Evolutionary conservation across 2,797 vertebrate genomes (phyloP), one percentile per base, ranked within the genome.

Genomic region (Hapalemur alaotrensis): DNA sequence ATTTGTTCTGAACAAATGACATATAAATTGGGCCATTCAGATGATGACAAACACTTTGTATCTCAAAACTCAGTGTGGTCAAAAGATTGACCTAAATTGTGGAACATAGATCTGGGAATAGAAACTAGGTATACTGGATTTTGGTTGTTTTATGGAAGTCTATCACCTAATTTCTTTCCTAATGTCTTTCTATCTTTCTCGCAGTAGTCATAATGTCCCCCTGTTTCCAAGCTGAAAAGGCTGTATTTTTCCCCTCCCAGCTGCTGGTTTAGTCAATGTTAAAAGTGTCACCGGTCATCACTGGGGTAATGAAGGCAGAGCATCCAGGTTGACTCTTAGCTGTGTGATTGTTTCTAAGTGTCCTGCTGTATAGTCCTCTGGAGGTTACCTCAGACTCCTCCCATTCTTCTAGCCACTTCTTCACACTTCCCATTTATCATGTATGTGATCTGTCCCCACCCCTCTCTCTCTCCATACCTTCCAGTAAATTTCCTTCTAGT

Each of bases 161-260:
- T 6, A 70, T 59, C 54, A 46, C 59, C 28, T 46, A 69, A n/a
- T 69, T 78, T 14, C 14, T 20, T 50, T 28, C 14, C 46, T 67
- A 28, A 13, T 38, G 2, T 32, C 32, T 35, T 78, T 23, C 38
- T 48, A 8, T 63, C 22, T 61, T 76, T 28, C 20, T 46, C n/a
- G 10, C 32, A 38, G 23, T 9, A 63, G 32, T 87, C 28, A 59
- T 13, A 23, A 18, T 78, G 20, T 41, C 23, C 12, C 25, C 0
- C 10, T 32, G 5, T 65, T 54, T 76, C 41, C 43, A 23, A 82
- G 35, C 5, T 52, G 12, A 25, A 57, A 82, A 22, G 7, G 13
- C 30, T 1, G 7, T 65, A 7, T 38, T 20, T 35, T 28, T 4
- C 5, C 23, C 5, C 30, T n/a, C 14, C 0, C 3, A 22, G 35